phyloP scores from a whole-genome alignment of 2,797 vertebrate genomes.

The Anas flavirostris region DNA sequence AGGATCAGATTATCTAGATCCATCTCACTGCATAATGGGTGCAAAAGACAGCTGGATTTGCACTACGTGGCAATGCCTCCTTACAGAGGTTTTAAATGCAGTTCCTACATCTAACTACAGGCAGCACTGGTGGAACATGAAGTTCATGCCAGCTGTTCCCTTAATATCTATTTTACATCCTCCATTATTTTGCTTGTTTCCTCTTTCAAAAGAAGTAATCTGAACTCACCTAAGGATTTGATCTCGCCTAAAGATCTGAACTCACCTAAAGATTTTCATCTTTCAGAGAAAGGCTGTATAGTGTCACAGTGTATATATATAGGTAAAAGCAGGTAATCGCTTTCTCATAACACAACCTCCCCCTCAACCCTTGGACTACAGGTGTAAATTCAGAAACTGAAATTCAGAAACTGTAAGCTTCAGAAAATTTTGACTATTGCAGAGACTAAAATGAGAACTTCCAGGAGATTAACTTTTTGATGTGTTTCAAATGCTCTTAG shows the following conservation, averaged over 20 bases:
- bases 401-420: neutral
- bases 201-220: neutral
- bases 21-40: no score
- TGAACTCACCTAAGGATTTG: neutral
- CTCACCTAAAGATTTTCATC: neutral
- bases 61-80: neutral
- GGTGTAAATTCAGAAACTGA: neutral
- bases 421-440: neutral
- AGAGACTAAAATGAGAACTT: neutral
- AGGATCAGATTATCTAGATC: neutral
- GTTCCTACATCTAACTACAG: neutral
- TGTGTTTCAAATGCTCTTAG: neutral
- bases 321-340: neutral
- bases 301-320: accelerated
- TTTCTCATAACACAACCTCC: neutral
- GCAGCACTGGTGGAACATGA: neutral
- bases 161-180: neutral
- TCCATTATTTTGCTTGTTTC: neutral
- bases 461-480: neutral
- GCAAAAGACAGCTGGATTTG: neutral
- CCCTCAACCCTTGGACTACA: neutral
- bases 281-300: neutral
- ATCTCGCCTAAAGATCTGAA: neutral
- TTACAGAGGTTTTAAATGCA: neutral
- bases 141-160: neutral